Conservation (phyloP, 2,113 vertebrate genomes). For the Erythrocercus mccallii region DNA sequence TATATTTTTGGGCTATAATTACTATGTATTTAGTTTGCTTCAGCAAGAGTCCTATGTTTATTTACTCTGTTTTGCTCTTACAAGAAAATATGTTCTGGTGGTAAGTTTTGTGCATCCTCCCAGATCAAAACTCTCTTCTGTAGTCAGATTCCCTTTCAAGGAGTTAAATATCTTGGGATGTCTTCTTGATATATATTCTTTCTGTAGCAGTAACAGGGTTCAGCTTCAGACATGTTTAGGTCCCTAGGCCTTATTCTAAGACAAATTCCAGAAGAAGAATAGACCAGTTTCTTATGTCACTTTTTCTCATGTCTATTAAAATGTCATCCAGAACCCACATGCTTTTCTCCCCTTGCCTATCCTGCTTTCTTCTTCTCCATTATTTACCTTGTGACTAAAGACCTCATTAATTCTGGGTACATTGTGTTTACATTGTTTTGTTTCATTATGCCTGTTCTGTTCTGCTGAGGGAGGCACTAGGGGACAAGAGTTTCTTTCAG, state of each 20-base stretch:
- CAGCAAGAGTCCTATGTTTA: neutral
- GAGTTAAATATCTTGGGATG: neutral
- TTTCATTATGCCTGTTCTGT: neutral
- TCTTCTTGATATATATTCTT: neutral
- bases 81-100: neutral
- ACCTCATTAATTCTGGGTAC: conserved; percentile 13
- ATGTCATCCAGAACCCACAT: neutral
- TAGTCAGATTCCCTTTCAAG: neutral
- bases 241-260: neutral
- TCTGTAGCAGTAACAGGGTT: neutral
- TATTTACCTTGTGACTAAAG: neutral
- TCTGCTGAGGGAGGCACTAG: neutral
- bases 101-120: neutral
- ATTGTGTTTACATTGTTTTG: conserved; percentile 8
- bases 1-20: neutral
- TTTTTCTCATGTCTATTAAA: conserved; percentile 5
- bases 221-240: neutral
- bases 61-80: neutral
- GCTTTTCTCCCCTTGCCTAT: neutral
- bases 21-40: neutral
- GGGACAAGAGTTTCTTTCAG: neutral
- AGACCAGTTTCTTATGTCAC: neutral
- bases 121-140: neutral
- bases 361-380: neutral
- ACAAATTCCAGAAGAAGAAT: neutral